These are phyloP conservation scores for Piliocolobus tephrosceles DNA, from an alignment of 2,113 vertebrate species.

Conservation along the genomic window DNA sequence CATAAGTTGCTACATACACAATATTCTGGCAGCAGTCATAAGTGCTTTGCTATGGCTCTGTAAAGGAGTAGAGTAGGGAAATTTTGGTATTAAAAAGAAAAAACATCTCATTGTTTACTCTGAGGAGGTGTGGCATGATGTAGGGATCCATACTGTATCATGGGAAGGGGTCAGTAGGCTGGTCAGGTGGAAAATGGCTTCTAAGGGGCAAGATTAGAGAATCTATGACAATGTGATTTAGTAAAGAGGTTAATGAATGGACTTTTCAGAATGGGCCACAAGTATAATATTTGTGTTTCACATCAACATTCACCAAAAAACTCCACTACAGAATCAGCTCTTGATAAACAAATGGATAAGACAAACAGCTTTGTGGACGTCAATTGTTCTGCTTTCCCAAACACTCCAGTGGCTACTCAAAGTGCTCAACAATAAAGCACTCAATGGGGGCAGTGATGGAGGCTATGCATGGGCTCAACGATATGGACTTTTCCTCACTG, in stretches of 20 bases:
- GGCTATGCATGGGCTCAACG: background rate
- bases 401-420: background rate
- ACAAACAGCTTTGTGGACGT: background rate
- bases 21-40: background rate
- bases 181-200: background rate
- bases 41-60: background rate
- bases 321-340: background rate
- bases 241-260: background rate
- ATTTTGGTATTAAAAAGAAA: background rate
- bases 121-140: background rate
- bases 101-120: background rate
- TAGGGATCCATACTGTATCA: background rate
- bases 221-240: background rate
- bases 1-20: background rate
- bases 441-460: background rate
- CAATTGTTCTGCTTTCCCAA: background rate
- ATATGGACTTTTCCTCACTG: too few species aligned
- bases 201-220: background rate
- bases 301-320: background rate
- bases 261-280: background rate
- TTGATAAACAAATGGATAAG: background rate
- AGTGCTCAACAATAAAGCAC: background rate
- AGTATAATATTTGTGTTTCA: background rate
- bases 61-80: background rate
- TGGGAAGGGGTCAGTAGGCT: background rate